These are phyloP conservation scores for Porites australiensis DNA, from an alignment of 64 coral and sea anemone species.

Conservation along the genomic window DNA sequence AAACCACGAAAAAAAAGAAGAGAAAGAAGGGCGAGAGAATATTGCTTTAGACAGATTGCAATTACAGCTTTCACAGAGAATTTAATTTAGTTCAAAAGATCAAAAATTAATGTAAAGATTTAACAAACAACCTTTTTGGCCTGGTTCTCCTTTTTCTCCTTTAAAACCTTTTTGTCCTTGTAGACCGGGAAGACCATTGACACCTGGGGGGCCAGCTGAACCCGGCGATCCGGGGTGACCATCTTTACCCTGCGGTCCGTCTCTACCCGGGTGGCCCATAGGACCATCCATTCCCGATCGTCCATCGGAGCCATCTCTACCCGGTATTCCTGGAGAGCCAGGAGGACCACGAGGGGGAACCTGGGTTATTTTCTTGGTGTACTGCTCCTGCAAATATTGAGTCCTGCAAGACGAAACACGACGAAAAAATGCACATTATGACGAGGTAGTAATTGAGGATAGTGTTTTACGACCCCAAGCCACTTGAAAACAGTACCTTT, in stretches of 20 bases:
- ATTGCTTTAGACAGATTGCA: too few relatives aligned
- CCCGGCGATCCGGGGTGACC: slow-evolving; percentile 73
- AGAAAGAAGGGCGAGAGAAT: too few relatives aligned
- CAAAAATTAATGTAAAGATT: not conserved
- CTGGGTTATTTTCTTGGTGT: slow-evolving; percentile 10
- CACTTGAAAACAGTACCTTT: too few relatives aligned
- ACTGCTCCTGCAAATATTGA: slow-evolving; percentile 55
- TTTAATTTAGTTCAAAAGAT: not conserved
- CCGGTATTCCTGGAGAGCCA: slow-evolving; percentile 61
- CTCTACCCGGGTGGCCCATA: slow-evolving; percentile 73
- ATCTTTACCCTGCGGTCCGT: slow-evolving; percentile 76
- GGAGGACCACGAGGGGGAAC: slow-evolving; percentile 42
- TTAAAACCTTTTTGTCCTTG: slow-evolving; percentile 69
- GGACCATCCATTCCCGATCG: slow-evolving; percentile 74
- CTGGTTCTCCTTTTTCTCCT: slow-evolving; percentile 70
- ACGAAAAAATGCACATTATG: not conserved
- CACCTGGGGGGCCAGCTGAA: slow-evolving; percentile 64
- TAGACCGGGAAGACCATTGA: slow-evolving; percentile 81
- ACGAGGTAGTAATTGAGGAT: too few relatives aligned
- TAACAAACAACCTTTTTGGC: slow-evolving; percentile 64
- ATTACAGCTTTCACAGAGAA: too few relatives aligned
- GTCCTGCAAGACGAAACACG: slow-evolving; percentile 26
- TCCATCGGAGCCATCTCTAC: slow-evolving; percentile 81
- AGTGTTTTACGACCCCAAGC: too few relatives aligned
- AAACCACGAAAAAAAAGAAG: too few relatives aligned